A percentile compares a stretch with the other conserved stretches of the same genome.
Conservation (phyloP, 37 sponge, comb jelly and placozoan species). For the Chondrilla cf. caribensis region DNA sequence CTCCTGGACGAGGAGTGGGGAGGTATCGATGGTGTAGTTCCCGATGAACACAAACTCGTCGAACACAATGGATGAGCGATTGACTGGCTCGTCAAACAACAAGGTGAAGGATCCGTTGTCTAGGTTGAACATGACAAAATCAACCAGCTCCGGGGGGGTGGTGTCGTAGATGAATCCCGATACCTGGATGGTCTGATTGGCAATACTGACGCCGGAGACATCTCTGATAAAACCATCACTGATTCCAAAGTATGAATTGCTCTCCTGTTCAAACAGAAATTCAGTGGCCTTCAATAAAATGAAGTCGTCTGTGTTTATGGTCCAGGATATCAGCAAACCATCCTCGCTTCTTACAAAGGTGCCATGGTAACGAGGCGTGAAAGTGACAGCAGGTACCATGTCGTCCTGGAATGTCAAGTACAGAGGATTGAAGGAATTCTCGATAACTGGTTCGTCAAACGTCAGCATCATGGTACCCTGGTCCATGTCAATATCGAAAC, state of each 20-base stretch:
- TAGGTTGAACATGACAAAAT: constrained; percentile 63
- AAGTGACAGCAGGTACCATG: background rate
- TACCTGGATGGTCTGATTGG: constrained; percentile 16
- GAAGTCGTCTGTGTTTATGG: constrained; percentile 51
- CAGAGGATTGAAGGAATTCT: constrained; percentile 53
- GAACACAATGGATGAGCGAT: constrained; percentile 47
- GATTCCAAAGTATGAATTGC: constrained; percentile 53
- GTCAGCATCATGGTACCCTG: constrained; percentile 65
- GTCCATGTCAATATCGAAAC: constrained; percentile 70
- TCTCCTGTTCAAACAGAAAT: constrained; percentile 27
- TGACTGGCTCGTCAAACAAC: constrained; percentile 82
- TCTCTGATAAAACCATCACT: constrained; percentile 45
- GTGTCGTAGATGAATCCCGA: constrained; percentile 52
- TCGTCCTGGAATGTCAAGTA: constrained; percentile 66
- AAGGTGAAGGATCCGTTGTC: constrained; percentile 62
- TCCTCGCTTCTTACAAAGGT: constrained; percentile 36
- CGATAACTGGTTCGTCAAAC: constrained; percentile 73
- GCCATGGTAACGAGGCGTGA: constrained; percentile 43
- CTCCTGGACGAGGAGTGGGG: constrained; percentile 16
- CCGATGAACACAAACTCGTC: constrained; percentile 52
- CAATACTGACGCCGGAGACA: constrained; percentile 43
- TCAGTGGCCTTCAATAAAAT: constrained; percentile 64
- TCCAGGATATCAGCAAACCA: constrained; percentile 51
- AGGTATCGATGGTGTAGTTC: constrained; percentile 37
- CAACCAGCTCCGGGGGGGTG: constrained; percentile 49